Base-by-base conservation (phyloP, 2,888 invertebrate genomes). In the Polyommatus iphigenia region DNA sequence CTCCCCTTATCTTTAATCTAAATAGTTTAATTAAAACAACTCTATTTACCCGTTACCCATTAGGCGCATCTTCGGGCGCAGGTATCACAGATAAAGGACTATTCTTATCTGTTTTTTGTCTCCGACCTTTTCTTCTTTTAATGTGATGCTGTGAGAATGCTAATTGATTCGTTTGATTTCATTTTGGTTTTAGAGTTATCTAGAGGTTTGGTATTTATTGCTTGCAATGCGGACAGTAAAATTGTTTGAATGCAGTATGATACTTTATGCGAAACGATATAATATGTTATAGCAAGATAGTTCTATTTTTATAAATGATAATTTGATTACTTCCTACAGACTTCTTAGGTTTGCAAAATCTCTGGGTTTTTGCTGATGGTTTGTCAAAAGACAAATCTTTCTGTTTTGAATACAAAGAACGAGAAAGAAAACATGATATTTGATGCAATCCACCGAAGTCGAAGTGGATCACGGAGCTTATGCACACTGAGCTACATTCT, bases 1-100 rank as follows among this genome's bases (percentile, higher is more conserved):
- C 72, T 72, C n/a, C 13, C 32, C 13, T n/a, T 72, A 72, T 72
- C 72, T 41, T 8, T 75, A 54, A 75, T 75, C 75, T 75, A 54
- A 75, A 54, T 75, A 75, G 50, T 75, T 75, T 75, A 75, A 75
- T 75, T 50, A 54, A 75, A 75, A 75, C 75, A 75, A 29, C 50
- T 75, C 50, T 24, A 75, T 75, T 50, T 50, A 24, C 54, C 50
- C 75, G 54, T 50, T 54, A 24, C 6, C 29, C 15, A 72, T 72
- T 41, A 72, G 41, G 32, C 6, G 67, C 29, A 67, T 67, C 29
- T 67, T 20, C 6, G 29, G 67, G 29, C 67, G 72, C 72, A 72
- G 72, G 72, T 72, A 72, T 10, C 10, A 41, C 41, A 41, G 41
- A 41, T 72, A 72, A 72, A 41, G 41, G 72, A 41, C 36, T 41